Evolutionary conservation across 2,113 vertebrate genomes (phyloP).

Genomic region (Stegastes partitus): DNA sequence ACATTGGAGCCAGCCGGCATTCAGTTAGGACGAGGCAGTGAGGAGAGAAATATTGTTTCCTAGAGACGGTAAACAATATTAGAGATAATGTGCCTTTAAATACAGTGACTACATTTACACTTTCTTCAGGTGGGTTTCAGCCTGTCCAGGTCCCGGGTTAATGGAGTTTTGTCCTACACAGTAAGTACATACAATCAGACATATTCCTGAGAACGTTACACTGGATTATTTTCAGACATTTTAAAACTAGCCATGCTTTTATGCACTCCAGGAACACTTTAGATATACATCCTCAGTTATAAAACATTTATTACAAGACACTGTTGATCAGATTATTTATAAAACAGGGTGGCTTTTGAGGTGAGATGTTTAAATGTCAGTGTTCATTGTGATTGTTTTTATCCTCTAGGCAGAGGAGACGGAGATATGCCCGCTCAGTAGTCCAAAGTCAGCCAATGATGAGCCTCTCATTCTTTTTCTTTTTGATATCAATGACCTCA

Average conservation of each 20-base stretch:
- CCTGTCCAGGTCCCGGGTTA: conserved; percentile 84
- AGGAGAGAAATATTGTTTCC: neutral
- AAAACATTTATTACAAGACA: neutral
- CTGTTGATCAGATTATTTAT: neutral
- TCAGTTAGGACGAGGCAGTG: neutral
- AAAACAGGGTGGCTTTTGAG: neutral
- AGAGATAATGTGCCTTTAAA: neutral
- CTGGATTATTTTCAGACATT: neutral
- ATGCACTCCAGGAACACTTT: neutral
- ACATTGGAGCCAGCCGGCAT: no score
- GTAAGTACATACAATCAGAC: conserved; percentile 79
- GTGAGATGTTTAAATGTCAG: neutral
- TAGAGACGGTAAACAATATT: no score
- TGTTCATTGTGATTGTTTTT: neutral
- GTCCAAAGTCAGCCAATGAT: conserved; percentile 49
- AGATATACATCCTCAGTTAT: neutral
- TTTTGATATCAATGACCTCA: conserved; percentile 70
- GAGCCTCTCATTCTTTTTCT: conserved; percentile 84
- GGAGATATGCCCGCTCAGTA: conserved; percentile 72
- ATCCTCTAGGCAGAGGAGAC: conserved; percentile 76
- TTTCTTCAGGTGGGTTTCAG: conserved; percentile 88
- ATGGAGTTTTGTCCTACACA: conserved; percentile 82
- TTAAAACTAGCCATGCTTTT: neutral
- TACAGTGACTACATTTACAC: neutral
- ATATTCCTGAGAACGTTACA: neutral